These are phyloP conservation scores for Poeciliopsis prolifica DNA, from an alignment of 2,113 vertebrate species.

Conservation along the genomic window DNA sequence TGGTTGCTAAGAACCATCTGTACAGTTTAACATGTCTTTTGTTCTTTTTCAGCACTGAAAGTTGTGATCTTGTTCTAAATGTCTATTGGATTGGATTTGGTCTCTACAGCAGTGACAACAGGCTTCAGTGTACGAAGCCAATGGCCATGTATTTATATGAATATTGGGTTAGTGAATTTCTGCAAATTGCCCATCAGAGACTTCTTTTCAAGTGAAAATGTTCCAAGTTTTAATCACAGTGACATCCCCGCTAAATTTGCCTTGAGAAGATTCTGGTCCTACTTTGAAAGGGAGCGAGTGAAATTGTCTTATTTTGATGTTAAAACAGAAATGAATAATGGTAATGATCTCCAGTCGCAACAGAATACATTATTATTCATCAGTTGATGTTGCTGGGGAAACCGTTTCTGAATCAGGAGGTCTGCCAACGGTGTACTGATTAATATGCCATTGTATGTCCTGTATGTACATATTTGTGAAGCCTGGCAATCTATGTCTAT, in stretches of 20 bases:
- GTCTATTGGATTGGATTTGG: constrained; percentile 56
- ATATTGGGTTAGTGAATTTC: constrained; percentile 29
- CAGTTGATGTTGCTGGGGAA: constrained; percentile 83
- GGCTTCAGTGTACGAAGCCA: constrained; percentile 41
- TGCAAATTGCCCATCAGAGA: neutral
- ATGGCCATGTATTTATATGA: constrained; percentile 53
- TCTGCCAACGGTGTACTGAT: constrained; percentile 69
- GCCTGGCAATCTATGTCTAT: constrained; percentile 43
- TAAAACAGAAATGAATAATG: constrained; percentile 47
- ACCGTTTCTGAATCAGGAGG: constrained; percentile 78
- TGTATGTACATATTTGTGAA: constrained; percentile 28
- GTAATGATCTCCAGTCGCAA: constrained; percentile 67
- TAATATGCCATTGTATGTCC: constrained; percentile 52
- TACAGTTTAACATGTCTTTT: constrained; percentile 45
- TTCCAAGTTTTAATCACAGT: constrained; percentile 9
- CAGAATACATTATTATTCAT: constrained; percentile 77
- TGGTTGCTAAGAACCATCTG: constrained; percentile 35
- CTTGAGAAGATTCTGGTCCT: constrained; percentile 17
- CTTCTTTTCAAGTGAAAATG: constrained; percentile 4
- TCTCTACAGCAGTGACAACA: constrained; percentile 68
- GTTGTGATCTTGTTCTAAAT: constrained; percentile 55
- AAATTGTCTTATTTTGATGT: constrained; percentile 40
- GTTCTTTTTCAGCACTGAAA: constrained; percentile 50
- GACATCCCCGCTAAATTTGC: neutral
- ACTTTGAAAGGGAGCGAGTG: constrained; percentile 30